Evolutionary conservation across 1,140 invertebrate species (phyloP), one percentile per base, ranked within the genome.

Genomic region (Hylaeus anthracinus): DNA sequence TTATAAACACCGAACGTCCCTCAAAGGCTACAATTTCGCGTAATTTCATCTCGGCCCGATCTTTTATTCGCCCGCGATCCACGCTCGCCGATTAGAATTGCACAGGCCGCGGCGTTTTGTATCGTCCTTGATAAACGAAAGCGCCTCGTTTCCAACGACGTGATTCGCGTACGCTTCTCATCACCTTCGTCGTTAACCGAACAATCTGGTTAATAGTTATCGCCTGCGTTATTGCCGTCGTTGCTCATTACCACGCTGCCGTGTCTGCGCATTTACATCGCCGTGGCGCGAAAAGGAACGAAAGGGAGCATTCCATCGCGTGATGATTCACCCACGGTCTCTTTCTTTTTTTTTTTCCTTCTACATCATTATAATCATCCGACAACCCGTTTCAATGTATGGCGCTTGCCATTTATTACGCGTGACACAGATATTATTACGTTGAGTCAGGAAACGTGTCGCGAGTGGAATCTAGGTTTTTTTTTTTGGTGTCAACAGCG

Each of bases 281-380:
- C 65, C 80, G 64, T 55, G 75, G 63, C 71, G 78, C 72, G 86
- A 89, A 72, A 72, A 82, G 82, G 78, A 86, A 79, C 58, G 58
- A 65, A 51, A 45, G 67, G 41, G 77, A 55, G 77, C 77, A 72
- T 79, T 45, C 61, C 77, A 37, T 39, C 45, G 26, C 37, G 37
- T 26, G 77, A 79, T 73, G 69, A 79, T 73, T 79, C 77, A 79
- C 39, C n/a, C 9, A 9, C 12, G 60, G n/a, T 41, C 73, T 72
- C 51, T 78, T 45, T 72, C 48, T 51, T 51, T 51, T 51, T 51
- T 5, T 64, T 64, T 41, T 64, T 64, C 37, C 39, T 12, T 64
- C 3, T 37, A 26, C 15, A 37, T 37, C 60, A 43, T 41, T 43
- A 63, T 43, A 45, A 63, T 78, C 76, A 71, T 71, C 53, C 15